Percentiles rank a stretch among this genome's conserved stretches.
phyloP scores from a whole-genome alignment of 1,140 invertebrate genomes.

The Zaprionus gabonicus region DNA sequence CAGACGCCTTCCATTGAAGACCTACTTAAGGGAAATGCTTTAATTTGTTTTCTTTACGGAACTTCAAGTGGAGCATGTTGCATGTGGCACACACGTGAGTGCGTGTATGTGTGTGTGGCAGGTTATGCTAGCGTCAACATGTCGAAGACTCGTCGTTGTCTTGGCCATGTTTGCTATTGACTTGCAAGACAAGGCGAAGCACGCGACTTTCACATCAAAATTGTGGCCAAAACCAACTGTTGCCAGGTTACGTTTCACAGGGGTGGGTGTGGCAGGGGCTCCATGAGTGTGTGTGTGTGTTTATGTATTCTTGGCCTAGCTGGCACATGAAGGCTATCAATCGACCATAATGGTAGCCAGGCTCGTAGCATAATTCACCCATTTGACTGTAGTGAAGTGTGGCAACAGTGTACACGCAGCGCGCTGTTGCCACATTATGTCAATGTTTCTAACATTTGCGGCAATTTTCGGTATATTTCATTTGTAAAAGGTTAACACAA shows the following conservation, averaged over 20 bases:
- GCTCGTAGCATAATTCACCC: constrained; percentile 56
- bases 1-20: neutral
- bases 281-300: neutral
- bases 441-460: constrained; percentile 67
- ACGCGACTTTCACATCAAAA: constrained; percentile 56
- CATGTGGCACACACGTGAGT: constrained; percentile 8
- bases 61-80: neutral
- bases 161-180: constrained; percentile 25
- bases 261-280: neutral
- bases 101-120: neutral
- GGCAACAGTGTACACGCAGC: constrained; percentile 52
- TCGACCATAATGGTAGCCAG: constrained; percentile 32
- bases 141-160: neutral
- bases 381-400: constrained; percentile 45
- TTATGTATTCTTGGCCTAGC: neutral
- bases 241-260: constrained; percentile 60
- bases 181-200: constrained; percentile 3
- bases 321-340: constrained; percentile 39
- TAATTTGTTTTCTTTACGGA: constrained; percentile 1
- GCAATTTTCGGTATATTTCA: constrained; percentile 46
- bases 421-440: constrained; percentile 28
- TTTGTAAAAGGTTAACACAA: constrained; percentile 15
- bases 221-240: constrained; percentile 76
- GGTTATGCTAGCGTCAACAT: constrained; percentile 2
- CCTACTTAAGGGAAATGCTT: neutral